Conservation (phyloP, 2,888 invertebrate species). For the Trachelus troglodyta region DNA sequence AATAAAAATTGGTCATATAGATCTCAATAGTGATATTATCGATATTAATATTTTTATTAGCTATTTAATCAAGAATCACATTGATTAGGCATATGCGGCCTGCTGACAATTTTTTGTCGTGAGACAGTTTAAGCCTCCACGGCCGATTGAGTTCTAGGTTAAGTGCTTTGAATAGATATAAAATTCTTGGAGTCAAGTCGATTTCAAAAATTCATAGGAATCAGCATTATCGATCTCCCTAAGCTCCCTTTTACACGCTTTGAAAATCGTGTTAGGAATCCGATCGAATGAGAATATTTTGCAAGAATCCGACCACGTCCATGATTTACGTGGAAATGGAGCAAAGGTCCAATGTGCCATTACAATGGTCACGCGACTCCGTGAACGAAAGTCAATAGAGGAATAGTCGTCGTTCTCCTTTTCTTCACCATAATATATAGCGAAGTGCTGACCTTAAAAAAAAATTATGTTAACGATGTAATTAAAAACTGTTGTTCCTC, state of each 20-base stretch:
- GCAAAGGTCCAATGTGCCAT: neutral
- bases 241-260: neutral
- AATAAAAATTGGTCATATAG: neutral
- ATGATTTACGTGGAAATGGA: neutral
- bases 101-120: no score
- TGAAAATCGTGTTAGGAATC: neutral
- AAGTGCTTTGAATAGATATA: no score
- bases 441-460: neutral
- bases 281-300: neutral
- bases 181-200: neutral
- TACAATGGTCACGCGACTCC: neutral
- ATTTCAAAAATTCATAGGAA: neutral
- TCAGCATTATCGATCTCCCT: neutral
- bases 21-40: neutral
- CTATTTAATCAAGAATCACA: no score
- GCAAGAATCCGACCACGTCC: neutral
- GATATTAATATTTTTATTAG: neutral
- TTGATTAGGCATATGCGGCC: no score
- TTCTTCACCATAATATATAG: neutral
- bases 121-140: no score
- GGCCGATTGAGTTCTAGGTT: no score
- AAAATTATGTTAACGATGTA: neutral
- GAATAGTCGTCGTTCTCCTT: neutral
- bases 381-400: neutral
- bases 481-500: neutral